These are phyloP conservation scores for Polyploca ridens DNA, from an alignment of 2,888 invertebrate genomes.

Conservation along the genomic window DNA sequence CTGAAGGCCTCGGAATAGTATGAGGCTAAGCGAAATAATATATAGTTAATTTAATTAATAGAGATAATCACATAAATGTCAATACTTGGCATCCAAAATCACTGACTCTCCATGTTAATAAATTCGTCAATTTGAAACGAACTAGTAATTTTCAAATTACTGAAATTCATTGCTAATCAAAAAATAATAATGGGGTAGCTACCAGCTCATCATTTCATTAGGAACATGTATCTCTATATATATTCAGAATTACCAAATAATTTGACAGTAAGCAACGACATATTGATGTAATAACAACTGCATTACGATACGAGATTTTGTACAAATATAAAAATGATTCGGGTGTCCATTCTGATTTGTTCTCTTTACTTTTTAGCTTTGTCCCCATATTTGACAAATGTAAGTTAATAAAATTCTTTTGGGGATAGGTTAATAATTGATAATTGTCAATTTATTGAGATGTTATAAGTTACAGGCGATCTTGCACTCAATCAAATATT, in stretches of 20 bases:
- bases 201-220: constrained; percentile 28
- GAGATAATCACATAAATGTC: too few relatives aligned
- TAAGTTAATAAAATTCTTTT: constrained; percentile 36
- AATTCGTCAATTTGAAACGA: constrained; percentile 10
- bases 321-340: constrained; percentile 49
- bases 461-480: too few relatives aligned
- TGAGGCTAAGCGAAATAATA: too few relatives aligned
- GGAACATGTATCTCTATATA: constrained; percentile 37
- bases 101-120: background rate
- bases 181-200: constrained; percentile 30
- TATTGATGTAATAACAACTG: constrained; percentile 19
- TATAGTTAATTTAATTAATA: too few relatives aligned
- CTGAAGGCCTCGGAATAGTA: too few relatives aligned
- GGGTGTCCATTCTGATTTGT: constrained; percentile 38
- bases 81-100: too few relatives aligned
- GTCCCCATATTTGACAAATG: constrained; percentile 42
- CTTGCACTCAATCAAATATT: too few relatives aligned
- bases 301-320: background rate
- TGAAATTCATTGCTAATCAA: constrained; percentile 26
- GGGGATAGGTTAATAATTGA: background rate
- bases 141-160: constrained; percentile 25
- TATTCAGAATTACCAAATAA: constrained; percentile 26
- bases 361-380: constrained; percentile 43
- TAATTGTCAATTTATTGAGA: background rate
- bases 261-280: constrained; percentile 25